Evolutionary conservation across 2,113 vertebrate species (phyloP).

Genomic region (Plectropomus leopardus): DNA sequence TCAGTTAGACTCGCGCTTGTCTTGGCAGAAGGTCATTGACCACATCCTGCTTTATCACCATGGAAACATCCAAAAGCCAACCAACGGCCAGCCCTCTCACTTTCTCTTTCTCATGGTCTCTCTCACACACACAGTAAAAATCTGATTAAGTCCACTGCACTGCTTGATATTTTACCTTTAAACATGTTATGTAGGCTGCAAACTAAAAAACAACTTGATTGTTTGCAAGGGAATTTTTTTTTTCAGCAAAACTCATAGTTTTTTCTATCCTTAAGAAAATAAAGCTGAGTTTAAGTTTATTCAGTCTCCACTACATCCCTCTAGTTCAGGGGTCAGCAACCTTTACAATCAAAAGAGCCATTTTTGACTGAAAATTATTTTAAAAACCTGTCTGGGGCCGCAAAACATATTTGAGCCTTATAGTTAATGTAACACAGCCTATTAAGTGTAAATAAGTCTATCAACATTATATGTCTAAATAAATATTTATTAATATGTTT

Average conservation of each 20-base stretch:
- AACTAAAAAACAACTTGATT: background rate
- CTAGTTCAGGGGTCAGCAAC: too few relatives aligned
- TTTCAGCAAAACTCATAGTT: background rate
- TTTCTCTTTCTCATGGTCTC: background rate
- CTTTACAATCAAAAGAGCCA: too few relatives aligned
- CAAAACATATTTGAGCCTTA: too few relatives aligned
- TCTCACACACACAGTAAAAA: background rate
- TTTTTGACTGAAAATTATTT: too few relatives aligned
- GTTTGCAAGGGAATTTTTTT: background rate
- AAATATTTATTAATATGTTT: too few relatives aligned
- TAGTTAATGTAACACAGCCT: too few relatives aligned
- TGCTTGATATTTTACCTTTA: background rate
- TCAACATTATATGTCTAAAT: too few relatives aligned
- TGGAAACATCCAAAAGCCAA: constrained; percentile 73
- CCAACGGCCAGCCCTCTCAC: constrained; percentile 21
- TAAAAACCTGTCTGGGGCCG: too few relatives aligned
- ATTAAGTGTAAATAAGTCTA: too few relatives aligned
- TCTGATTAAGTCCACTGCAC: too few relatives aligned
- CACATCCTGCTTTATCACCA: constrained; percentile 83
- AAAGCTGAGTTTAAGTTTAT: background rate
- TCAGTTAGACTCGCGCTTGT: constrained; percentile 50
- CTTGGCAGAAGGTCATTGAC: constrained; percentile 74
- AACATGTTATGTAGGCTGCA: background rate
- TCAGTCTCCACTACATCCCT: background rate
- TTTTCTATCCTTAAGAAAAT: background rate